phyloP scores from a whole-genome alignment of 2,888 invertebrate genomes.

The Melolontha melolontha region DNA sequence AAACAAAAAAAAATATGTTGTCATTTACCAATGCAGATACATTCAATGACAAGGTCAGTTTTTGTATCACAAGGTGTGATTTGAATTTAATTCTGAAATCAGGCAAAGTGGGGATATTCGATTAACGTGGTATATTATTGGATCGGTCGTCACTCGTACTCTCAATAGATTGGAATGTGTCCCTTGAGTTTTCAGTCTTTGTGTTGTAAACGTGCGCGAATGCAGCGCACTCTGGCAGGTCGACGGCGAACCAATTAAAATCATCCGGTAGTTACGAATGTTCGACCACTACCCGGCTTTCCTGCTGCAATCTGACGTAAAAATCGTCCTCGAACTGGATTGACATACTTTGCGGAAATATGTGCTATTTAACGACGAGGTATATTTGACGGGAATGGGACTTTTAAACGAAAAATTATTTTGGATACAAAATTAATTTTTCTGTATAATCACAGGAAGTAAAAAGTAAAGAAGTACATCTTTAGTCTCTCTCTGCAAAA shows the following conservation, averaged over 20 bases:
- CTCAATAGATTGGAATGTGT: conserved; percentile 57
- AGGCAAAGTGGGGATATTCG: conserved; percentile 27
- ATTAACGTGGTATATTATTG: conserved; percentile 44
- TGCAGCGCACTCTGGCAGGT: conserved; percentile 40
- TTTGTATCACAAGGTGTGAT: conserved; percentile 15
- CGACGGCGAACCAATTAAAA: conserved; percentile 49
- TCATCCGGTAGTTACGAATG: conserved; percentile 44
- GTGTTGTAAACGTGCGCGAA: conserved; percentile 11
- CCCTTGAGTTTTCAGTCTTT: conserved; percentile 49
- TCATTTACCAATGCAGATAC: too few relatives aligned
- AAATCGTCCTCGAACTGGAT: not conserved
- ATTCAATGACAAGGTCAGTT: not conserved
- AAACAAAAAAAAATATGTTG: too few relatives aligned
- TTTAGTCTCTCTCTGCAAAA: too few relatives aligned
- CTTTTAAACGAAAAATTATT: too few relatives aligned
- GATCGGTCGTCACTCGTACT: conserved; percentile 48
- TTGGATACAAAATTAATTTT: too few relatives aligned
- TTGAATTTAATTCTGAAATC: conserved; percentile 29
- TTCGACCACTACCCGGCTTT: conserved; percentile 7
- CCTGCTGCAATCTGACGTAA: conserved; percentile 8
- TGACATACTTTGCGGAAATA: too few relatives aligned
- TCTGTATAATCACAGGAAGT: too few relatives aligned
- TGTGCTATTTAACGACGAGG: too few relatives aligned
- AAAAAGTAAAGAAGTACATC: too few relatives aligned
- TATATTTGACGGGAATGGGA: too few relatives aligned